Conservation (phyloP, 2,888 invertebrate genomes). For the Lydus trimaculatus region DNA sequence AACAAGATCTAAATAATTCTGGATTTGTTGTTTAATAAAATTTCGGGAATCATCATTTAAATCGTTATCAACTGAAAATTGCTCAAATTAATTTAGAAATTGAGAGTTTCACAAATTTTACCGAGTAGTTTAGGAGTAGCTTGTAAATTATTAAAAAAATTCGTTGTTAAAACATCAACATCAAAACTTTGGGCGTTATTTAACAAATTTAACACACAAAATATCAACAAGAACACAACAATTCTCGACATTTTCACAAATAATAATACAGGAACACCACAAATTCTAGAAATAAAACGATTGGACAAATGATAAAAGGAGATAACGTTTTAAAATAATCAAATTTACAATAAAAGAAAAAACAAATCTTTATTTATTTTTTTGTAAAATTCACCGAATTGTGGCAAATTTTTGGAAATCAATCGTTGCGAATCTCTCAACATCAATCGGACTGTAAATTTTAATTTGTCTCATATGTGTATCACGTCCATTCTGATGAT, state of each 20-base stretch:
- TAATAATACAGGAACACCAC: not conserved
- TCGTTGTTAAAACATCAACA: slow-evolving; percentile 37
- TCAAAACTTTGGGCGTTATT: not conserved
- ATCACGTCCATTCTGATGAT: slow-evolving; percentile 98
- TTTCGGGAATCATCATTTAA: slow-evolving; percentile 43
- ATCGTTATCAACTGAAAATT: slow-evolving; percentile 36
- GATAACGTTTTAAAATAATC: not conserved
- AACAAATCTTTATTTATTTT: not conserved
- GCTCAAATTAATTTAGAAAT: slow-evolving; percentile 4
- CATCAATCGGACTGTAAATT: slow-evolving; percentile 86
- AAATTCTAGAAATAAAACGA: not conserved
- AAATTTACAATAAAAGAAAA: not conserved
- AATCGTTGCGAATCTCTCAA: slow-evolving; percentile 78
- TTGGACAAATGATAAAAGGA: not conserved
- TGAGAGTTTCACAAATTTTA: slow-evolving; percentile 25
- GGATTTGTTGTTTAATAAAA: slow-evolving; percentile 51
- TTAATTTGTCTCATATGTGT: slow-evolving; percentile 98
- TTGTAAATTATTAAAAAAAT: slow-evolving; percentile 44
- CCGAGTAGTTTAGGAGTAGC: slow-evolving; percentile 41
- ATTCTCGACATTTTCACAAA: not conserved
- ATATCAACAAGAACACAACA: not conserved
- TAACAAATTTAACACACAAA: not conserved
- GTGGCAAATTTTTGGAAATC: slow-evolving; percentile 84
- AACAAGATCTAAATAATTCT: slow-evolving; percentile 48
- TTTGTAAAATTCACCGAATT: slow-evolving; percentile 68